phyloP scores from a whole-genome alignment of 2,888 invertebrate species.

The Drosophila planitibia region DNA sequence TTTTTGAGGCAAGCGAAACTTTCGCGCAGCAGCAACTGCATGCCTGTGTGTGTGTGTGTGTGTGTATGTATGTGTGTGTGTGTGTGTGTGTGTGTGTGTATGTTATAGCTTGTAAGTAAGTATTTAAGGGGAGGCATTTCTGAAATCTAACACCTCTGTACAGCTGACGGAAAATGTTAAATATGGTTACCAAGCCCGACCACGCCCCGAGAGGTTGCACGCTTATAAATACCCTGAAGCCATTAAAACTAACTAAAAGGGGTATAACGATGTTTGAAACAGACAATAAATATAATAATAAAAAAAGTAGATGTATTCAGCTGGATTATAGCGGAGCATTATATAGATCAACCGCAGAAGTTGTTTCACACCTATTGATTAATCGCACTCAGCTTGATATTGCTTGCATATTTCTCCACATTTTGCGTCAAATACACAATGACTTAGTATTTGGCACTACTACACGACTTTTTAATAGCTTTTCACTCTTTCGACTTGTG shows the following conservation, averaged over 20 bases:
- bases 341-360: background rate
- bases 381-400: background rate
- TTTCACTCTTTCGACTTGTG: background rate
- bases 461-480: background rate
- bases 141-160: slow-evolving; percentile 54
- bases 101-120: background rate
- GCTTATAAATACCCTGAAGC: slow-evolving; percentile 13
- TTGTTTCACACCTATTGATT: background rate
- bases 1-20: slow-evolving; percentile 58
- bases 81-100: background rate
- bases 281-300: background rate
- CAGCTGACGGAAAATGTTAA: slow-evolving; percentile 23
- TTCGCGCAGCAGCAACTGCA: slow-evolving; percentile 44
- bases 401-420: background rate
- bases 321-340: background rate
- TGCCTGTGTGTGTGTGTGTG: slow-evolving; percentile 24
- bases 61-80: background rate
- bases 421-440: background rate
- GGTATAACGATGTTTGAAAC: background rate
- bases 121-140: background rate
- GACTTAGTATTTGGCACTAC: background rate
- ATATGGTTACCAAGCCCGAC: slow-evolving; percentile 9
- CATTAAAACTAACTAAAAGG: background rate
- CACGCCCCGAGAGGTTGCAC: slow-evolving; percentile 35
- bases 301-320: background rate